phyloP scores from a whole-genome alignment of 2,113 vertebrate genomes.

The Phylloscopus trochilus region DNA sequence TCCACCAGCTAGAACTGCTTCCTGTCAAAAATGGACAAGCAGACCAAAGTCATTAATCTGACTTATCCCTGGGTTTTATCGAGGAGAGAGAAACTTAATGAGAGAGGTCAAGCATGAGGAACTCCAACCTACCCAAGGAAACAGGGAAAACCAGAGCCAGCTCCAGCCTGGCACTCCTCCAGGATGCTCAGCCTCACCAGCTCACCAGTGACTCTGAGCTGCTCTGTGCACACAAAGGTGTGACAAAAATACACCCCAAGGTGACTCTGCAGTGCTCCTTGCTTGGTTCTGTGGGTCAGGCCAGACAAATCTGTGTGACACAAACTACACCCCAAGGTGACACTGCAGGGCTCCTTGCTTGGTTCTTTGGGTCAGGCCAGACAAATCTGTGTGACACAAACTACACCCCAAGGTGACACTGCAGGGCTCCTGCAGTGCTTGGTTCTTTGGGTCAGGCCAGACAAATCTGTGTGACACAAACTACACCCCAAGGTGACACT shows the following conservation, averaged over 20 bases:
- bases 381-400: background rate
- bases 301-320: background rate
- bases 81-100: background rate
- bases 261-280: background rate
- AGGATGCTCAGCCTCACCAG: background rate
- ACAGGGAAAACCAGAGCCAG: background rate
- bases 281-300: too few relatives aligned
- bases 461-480: too few relatives aligned
- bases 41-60: conserved; percentile 27
- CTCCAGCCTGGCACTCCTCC: background rate
- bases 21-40: conserved; percentile 37
- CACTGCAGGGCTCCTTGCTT: too few relatives aligned
- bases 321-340: too few relatives aligned
- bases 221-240: background rate
- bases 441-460: background rate
- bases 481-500: too few relatives aligned
- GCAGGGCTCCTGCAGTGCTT: too few relatives aligned
- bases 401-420: too few relatives aligned
- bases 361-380: background rate
- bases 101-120: background rate
- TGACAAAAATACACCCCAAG: background rate
- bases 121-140: background rate
- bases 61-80: background rate
- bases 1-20: conserved; percentile 6
- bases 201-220: accelerated